Percentiles rank a stretch among this genome's conserved stretches.
Conservation (phyloP, 2,888 invertebrate species). For the Chaitophorus viminalis region DNA sequence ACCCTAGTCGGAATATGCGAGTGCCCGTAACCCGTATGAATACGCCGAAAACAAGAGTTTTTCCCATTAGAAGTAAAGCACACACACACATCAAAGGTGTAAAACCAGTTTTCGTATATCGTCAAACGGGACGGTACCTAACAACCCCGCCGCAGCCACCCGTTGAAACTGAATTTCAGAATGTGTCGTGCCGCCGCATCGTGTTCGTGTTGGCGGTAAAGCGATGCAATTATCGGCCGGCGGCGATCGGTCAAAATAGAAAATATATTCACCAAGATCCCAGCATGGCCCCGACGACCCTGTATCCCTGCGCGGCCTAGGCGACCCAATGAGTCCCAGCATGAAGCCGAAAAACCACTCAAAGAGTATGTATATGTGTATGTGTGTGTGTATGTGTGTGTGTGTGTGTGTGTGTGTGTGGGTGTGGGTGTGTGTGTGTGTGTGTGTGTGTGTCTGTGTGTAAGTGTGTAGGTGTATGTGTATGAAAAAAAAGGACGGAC, state of each 20-base stretch:
- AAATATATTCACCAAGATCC: background rate
- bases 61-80: background rate
- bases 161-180: background rate
- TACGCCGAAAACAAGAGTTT: background rate
- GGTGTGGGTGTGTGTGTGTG: background rate
- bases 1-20: too few species aligned
- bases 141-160: background rate
- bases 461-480: background rate
- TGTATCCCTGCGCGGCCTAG: background rate
- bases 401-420: background rate
- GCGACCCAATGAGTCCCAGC: background rate
- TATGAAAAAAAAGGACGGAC: background rate
- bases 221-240: background rate
- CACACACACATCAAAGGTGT: background rate
- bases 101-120: background rate
- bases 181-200: too few species aligned
- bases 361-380: too few species aligned
- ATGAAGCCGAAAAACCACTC: background rate
- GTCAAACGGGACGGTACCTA: background rate
- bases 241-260: background rate
- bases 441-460: too few species aligned
- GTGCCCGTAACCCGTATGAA: too few species aligned
- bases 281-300: background rate
- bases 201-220: too few species aligned
- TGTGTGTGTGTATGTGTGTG: too few species aligned